Conservation (phyloP, 2,888 invertebrate species). For the Acanthococcus lagerstroemiae region DNA sequence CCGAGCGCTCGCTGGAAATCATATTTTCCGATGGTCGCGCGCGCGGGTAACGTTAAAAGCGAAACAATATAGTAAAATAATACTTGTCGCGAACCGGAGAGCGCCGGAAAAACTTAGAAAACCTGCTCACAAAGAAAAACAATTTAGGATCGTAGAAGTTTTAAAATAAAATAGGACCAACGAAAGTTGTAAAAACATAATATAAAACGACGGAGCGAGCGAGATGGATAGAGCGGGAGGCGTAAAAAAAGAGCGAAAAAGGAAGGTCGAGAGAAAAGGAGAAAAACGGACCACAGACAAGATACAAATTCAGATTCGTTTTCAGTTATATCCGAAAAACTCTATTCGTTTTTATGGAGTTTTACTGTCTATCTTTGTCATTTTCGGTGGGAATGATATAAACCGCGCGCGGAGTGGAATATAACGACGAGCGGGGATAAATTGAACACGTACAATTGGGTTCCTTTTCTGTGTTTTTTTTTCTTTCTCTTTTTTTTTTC, state of each 20-base stretch:
- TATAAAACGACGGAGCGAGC: too few relatives aligned
- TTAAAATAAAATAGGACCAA: too few relatives aligned
- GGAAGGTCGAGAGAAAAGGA: background rate
- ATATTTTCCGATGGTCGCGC: too few relatives aligned
- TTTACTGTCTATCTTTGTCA: constrained; percentile 30
- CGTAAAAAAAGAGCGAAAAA: background rate
- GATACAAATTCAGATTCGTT: constrained; percentile 30
- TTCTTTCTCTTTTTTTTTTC: constrained; percentile 2
- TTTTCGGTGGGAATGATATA: constrained; percentile 24
- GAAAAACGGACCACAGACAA: constrained; percentile 14
- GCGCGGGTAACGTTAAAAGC: too few relatives aligned
- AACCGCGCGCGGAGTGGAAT: constrained; percentile 5
- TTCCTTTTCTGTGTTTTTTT: constrained; percentile 4
- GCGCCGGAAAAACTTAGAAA: too few relatives aligned
- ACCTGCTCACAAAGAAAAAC: too few relatives aligned
- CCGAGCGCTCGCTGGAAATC: too few relatives aligned
- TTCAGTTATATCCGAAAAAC: constrained; percentile 25
- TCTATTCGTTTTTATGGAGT: constrained; percentile 30
- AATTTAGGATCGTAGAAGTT: too few relatives aligned
- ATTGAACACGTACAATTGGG: constrained; percentile 27
- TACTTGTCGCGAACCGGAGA: too few relatives aligned
- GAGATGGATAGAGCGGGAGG: too few relatives aligned
- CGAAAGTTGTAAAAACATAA: too few relatives aligned
- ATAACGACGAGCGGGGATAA: constrained; percentile 15
- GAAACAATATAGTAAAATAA: too few relatives aligned